phyloP scores from a whole-genome alignment of 2,888 invertebrate species.

The Lapara coniferarum region DNA sequence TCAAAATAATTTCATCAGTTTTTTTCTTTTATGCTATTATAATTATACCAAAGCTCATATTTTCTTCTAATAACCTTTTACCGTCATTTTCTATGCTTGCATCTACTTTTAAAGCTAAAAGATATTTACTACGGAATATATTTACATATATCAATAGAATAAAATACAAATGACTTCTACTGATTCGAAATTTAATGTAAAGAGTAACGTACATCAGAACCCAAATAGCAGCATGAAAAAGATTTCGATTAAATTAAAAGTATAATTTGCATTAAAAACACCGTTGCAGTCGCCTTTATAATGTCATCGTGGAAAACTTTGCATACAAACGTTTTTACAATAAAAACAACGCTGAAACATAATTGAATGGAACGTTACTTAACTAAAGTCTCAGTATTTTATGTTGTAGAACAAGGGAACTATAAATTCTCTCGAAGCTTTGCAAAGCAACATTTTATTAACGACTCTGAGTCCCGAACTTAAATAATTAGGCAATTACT shows the following conservation, averaged over 20 bases:
- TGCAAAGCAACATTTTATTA: slow-evolving; percentile 58
- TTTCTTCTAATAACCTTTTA: too few relatives aligned
- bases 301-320: slow-evolving; percentile 34
- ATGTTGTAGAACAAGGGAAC: slow-evolving; percentile 53
- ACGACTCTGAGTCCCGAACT: slow-evolving; percentile 52
- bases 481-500: slow-evolving; percentile 77
- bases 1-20: too few relatives aligned
- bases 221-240: slow-evolving; percentile 9
- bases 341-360: slow-evolving; percentile 42
- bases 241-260: slow-evolving; percentile 6
- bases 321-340: slow-evolving; percentile 36
- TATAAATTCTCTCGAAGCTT: slow-evolving; percentile 67
- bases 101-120: neutral
- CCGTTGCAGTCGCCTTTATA: slow-evolving; percentile 27
- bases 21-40: too few relatives aligned
- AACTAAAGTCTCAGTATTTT: slow-evolving; percentile 50
- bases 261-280: slow-evolving; percentile 5
- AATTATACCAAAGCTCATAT: too few relatives aligned
- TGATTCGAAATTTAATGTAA: slow-evolving; percentile 1
- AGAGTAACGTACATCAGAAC: neutral
- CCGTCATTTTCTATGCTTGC: too few relatives aligned
- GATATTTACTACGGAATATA: neutral
- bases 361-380: slow-evolving; percentile 55
- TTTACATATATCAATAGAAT: neutral
- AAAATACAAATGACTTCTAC: neutral